Evolutionary conservation across 2,888 invertebrate species (phyloP).

Genomic region (Parapristionchus giblindavisi): DNA sequence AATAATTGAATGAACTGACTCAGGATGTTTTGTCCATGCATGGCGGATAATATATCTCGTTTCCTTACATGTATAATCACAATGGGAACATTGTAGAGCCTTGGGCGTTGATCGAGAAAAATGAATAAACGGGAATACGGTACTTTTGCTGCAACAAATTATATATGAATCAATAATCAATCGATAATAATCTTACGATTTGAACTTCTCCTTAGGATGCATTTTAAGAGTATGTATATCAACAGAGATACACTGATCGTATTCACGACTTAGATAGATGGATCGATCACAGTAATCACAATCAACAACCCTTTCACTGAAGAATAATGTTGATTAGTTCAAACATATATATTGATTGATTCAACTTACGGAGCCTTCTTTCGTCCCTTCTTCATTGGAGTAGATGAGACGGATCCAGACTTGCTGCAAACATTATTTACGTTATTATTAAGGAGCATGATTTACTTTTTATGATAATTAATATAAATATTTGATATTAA

Average conservation of each 20-base stretch:
- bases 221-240: slow-evolving; percentile 22
- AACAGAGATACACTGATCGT: slow-evolving; percentile 14
- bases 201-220: slow-evolving; percentile 17
- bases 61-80: slow-evolving; percentile 23
- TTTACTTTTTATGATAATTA: no score
- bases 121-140: slow-evolving; percentile 26
- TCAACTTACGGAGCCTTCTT: slow-evolving; percentile 20
- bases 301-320: not conserved
- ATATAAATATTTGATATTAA: no score
- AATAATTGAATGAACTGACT: not conserved
- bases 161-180: not conserved
- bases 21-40: slow-evolving; percentile 37
- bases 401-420: no score
- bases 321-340: not conserved
- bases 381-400: slow-evolving; percentile 5
- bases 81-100: slow-evolving; percentile 18
- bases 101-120: not conserved
- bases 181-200: not conserved
- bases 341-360: not conserved
- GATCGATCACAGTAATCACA: slow-evolving; percentile 9
- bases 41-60: slow-evolving; percentile 16
- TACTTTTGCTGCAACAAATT: not conserved
- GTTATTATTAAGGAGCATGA: no score
- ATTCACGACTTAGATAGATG: not conserved
- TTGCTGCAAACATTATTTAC: no score